Evolutionary conservation across 2,113 vertebrate genomes (phyloP), one percentile per base, ranked within the genome.

Genomic region (Sebastes fasciatus): DNA sequence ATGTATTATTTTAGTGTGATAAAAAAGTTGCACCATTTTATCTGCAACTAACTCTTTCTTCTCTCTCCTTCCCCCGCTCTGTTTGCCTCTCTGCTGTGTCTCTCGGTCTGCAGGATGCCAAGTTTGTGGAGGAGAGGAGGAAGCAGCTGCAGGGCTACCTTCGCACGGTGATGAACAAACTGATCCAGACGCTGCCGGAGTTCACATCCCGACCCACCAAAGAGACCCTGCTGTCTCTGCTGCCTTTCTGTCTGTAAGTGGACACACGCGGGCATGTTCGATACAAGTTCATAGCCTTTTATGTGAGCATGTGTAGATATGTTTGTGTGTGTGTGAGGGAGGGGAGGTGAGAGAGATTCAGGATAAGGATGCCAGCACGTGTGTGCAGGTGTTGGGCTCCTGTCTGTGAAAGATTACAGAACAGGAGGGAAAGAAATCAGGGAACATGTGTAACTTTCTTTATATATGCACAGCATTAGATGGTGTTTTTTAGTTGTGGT

Each of bases 161-260:
- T 85, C 97, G 98, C 76, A 97, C 89, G 0, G 95, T 99, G 92
- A 98, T 99, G 98, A 99, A 99, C 95, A 99, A 99, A 92, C 93
- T 99, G 84, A 96, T 99, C 93, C 98, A 99, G 92, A 95, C 95
- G 16, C 94, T 98, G 89, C 98, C 98, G 4, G 97, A 98, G 93
- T 99, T 99, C 88, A 94, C 96, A 13, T 91, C 97, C 92, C 95
- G 73, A 54, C 98, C 98, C 88, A 97, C 96, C 94, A 99, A 99
- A 89, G 98, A 99, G 91, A 97, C 96, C 19, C 96, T 99, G 69
- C 94, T 96, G 81, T 96, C 96, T 64, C 94, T 99, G 90, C 95
- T 99, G 94, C 98, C 98, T 79, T 99, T 99, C 95, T 98, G 98
- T 75, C 84, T 96, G 98, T 99, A 94, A 97, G 98, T 97, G 92